Evolutionary conservation across 92 coral and sea anemone species (phyloP), one percentile per base, ranked within the genome.

Genomic region (Phymanthus crucifer): DNA sequence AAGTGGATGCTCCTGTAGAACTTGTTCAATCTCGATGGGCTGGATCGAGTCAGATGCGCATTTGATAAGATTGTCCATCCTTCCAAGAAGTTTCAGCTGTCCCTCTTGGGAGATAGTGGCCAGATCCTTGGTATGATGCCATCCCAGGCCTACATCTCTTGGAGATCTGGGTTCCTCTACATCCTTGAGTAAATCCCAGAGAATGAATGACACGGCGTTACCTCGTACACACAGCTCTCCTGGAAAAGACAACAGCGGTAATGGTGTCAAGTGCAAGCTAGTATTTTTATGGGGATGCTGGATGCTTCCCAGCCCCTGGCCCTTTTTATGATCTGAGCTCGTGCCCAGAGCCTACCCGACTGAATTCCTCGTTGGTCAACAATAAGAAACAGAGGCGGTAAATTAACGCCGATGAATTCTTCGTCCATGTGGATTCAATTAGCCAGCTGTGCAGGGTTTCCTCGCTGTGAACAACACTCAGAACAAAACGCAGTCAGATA

Each of bases 11-110:
- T 75, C 50, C 40, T 32, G 35, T 34, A 75, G 32, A 0, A 27
- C 65, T 37, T 35, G 40, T 75, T 75, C 79, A 17, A 75, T n/a
- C 4, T 19, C 32, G 12, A 40, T 21, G 16, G 81, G 81, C 10
- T 50, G 81, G 17, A 77, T 65, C 18, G 73, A 66, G 0, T 77
- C 81, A 9, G 33, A 32, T 19, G 73, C 73, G 6, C 70, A 35
- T 43, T 77, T 77, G 58, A 77, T 77, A 38, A 77, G 26, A 46
- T 56, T 40, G 27, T 77, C 81, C 2, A 66, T n/a, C 11, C 81
- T 40, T 4, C 73, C 81, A 66, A 56, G 56, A 2, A 77, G 23
- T 40, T 68, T 37, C 11, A 77, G 45, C n/a, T 34, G 11, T 35
- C 74, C 47, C 9, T 61, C 68, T 52, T 47, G 23, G 21, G 47